A percentile compares a stretch with the other conserved stretches of the same genome.
These are phyloP conservation scores for Fregata magnificens DNA, from an alignment of 2,113 vertebrate genomes.

Conservation along the genomic window DNA sequence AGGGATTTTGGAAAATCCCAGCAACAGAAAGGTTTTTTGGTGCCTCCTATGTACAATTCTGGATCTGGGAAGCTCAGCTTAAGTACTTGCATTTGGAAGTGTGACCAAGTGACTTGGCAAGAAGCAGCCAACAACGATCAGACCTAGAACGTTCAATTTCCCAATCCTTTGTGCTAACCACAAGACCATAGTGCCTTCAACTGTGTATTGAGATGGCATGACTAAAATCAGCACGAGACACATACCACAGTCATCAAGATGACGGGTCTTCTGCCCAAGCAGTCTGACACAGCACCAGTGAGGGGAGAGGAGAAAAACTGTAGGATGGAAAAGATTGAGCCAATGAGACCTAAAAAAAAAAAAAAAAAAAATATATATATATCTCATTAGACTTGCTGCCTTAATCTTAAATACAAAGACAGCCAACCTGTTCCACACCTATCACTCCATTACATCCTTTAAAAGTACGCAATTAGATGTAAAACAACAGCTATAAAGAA, in stretches of 20 bases:
- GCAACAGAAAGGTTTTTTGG: background rate
- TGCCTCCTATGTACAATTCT: background rate
- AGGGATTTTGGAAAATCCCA: background rate
- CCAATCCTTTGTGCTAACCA: background rate
- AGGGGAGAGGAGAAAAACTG: constrained; percentile 91
- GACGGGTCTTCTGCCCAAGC: constrained; percentile 83
- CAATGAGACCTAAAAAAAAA: constrained; percentile 84
- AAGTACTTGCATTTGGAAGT: background rate
- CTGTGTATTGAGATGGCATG: background rate
- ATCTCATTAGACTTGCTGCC: background rate
- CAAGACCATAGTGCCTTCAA: background rate
- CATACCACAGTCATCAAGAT: constrained; percentile 87
- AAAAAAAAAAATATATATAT: background rate
- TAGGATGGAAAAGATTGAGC: constrained; percentile 89
- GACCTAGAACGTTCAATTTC: background rate
- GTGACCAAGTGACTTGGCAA: background rate
- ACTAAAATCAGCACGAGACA: background rate
- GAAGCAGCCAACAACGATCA: background rate
- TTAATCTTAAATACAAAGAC: background rate
- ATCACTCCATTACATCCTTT: background rate
- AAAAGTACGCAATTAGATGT: background rate
- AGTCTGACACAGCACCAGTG: constrained; percentile 88
- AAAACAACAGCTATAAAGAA: background rate
- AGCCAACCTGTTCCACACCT: background rate
- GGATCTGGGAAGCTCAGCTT: background rate